phyloP scores from a whole-genome alignment of 53 echinoderm and acorn worm genomes.

The Glandiceps talaboti region DNA sequence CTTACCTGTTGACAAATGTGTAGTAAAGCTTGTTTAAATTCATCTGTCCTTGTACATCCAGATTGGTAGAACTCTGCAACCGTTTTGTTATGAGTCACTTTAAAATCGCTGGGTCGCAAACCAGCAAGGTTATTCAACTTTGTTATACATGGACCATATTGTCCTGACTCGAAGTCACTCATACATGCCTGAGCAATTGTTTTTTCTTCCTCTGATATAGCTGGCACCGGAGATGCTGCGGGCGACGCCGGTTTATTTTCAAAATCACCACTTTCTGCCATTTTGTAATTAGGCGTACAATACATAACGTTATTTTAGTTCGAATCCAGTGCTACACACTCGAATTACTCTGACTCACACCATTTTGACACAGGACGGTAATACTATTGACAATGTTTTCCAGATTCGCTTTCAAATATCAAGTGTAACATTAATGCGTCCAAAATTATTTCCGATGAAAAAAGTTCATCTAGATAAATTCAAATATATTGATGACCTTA shows the following conservation, averaged over 20 bases:
- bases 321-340: no score
- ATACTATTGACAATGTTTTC: no score
- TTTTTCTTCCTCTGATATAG: slow-evolving; percentile 66
- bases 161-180: slow-evolving; percentile 65
- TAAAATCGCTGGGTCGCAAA: slow-evolving; percentile 41
- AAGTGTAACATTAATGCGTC: no score
- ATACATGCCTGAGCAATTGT: slow-evolving; percentile 47
- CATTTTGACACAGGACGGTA: no score
- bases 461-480: no score
- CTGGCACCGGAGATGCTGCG: slow-evolving; percentile 10
- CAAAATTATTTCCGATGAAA: no score
- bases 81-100: slow-evolving; percentile 67
- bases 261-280: not conserved
- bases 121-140: slow-evolving; percentile 52
- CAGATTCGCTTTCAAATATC: no score
- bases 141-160: slow-evolving; percentile 55
- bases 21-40: slow-evolving; percentile 55
- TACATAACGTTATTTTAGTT: no score
- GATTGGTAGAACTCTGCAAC: slow-evolving; percentile 79
- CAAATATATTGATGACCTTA: no score
- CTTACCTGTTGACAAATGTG: slow-evolving; percentile 67
- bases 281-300: no score
- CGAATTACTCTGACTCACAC: no score
- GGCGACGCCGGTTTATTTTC: not conserved
- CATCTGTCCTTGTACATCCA: slow-evolving; percentile 68